Base-by-base conservation (phyloP, 2,797 vertebrate species). In the Pipistrellus pygmaeus region DNA sequence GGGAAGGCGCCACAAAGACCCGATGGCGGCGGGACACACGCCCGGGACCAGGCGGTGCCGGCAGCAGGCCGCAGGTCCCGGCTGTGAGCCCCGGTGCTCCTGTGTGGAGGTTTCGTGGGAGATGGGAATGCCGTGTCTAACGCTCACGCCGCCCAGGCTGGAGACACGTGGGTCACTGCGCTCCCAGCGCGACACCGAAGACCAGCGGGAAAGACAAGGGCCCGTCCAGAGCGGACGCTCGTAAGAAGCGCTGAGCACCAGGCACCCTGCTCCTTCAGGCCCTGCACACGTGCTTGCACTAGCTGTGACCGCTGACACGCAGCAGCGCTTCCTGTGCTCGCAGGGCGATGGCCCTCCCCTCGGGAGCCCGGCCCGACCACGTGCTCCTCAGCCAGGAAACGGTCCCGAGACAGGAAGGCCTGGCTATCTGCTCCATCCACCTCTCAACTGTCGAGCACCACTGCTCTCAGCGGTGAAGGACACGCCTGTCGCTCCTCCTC, bases 201-300 rank as follows among this genome's bases (percentile, higher is more conserved):
- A 30, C 17, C 2, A 15, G 14, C n/a, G 38, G 18, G 32, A 0
- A 48, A 5, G 25, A 44, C 44, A 44, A 44, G 44, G 44, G n/a
- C 18, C 3, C 1, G 15, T 48, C 13, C 13, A 21, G 18, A 30
- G 55, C 27, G 15, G 20, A 25, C 18, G 6, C 6, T 6, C 38
- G 4, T 6, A 4, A 7, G 13, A 5, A 64, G 57, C 0, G 6
- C 27, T 1, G 0, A 21, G 35, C 3, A 2, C 21, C 27, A 13
- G 8, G 38, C 53, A 5, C 78, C 13, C 60, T 14, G 3, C 0
- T 20, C 25, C 2, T 9, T 9, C 78, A 27, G 6, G 2, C 20
- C 4, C 1, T 18, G 0, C 12, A 0, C 20, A 0, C 46, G 10
- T 3, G 15, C 3, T 1, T 0, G 21, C 1, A 6, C 2, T 3